phyloP scores from a whole-genome alignment of 2,888 invertebrate genomes.

The Nephrotoma appendiculata region DNA sequence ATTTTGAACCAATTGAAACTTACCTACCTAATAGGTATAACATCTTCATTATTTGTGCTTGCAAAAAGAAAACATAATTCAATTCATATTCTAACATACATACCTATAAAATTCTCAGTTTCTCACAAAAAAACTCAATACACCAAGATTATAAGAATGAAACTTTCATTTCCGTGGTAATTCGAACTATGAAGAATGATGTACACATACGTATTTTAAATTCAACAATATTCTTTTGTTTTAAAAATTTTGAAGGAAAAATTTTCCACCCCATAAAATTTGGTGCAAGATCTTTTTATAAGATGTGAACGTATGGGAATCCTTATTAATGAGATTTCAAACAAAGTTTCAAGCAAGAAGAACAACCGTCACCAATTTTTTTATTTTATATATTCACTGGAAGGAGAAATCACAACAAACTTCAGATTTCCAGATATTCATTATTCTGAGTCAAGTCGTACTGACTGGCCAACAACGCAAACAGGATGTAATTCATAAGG shows the following conservation, averaged over 20 bases:
- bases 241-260: not conserved
- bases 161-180: not conserved
- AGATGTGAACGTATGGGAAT: not conserved
- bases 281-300: not conserved
- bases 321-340: no score
- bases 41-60: not conserved
- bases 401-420: no score
- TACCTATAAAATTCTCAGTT: not conserved
- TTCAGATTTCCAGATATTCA: no score
- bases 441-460: no score
- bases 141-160: not conserved
- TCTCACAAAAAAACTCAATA: not conserved
- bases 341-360: no score
- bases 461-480: no score
- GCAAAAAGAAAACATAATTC: not conserved
- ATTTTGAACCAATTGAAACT: not conserved
- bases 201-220: not conserved
- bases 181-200: not conserved
- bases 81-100: not conserved
- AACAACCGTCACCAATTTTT: no score
- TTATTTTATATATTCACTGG: no score
- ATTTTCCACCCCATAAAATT: not conserved
- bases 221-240: not conserved
- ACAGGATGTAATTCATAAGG: no score
- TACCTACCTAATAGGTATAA: not conserved